Evolutionary conservation across 2,797 vertebrate genomes (phyloP), one percentile per base, ranked within the genome.

Genomic region (Pipistrellus kuhlii): DNA sequence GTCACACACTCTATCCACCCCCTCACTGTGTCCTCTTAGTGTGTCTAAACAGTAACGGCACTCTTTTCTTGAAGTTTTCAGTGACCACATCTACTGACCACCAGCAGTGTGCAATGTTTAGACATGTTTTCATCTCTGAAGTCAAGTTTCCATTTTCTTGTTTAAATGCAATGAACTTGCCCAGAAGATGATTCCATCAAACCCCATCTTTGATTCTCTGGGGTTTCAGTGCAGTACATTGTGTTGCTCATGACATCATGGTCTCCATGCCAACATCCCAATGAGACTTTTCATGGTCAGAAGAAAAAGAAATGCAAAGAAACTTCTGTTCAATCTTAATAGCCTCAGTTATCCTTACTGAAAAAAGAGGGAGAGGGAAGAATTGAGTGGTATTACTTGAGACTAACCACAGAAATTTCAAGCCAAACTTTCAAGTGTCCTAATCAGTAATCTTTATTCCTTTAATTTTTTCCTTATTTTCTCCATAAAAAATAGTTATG

Each of bases 261-360:
- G 62, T 95, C 76, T 91, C 90, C 88, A 95, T 96, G 85, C 77
- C 68, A 95, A 96, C 93, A 46, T 72, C 71, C 53, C 51, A 83
- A 1, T 85, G 75, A 95, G 86, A 68, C 46, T 85, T 66, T 90
- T 85, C 57, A 46, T 91, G 91, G 71, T 93, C 87, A 86, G 78
- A 91, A 83, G 92, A 77, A 95, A 96, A 91, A 89, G 77, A 92
- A 92, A 84, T 91, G 92, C 90, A 95, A 91, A 94, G 51, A 85
- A 69, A 76, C 59, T 94, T 92, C 88, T 87, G 53, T 69, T 90
- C 38, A 62, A 69, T 85, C 59, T 93, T 82, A 81, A 85, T 86
- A 53, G 18, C 32, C 32, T 72, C 72, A 41, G 69, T 96, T 91
- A 44, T 84, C 86, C 83, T 90, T 85, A 87, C 10, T 62, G 90